phyloP scores from a whole-genome alignment of 1,140 invertebrate species.

The Drosophila triauraria region DNA sequence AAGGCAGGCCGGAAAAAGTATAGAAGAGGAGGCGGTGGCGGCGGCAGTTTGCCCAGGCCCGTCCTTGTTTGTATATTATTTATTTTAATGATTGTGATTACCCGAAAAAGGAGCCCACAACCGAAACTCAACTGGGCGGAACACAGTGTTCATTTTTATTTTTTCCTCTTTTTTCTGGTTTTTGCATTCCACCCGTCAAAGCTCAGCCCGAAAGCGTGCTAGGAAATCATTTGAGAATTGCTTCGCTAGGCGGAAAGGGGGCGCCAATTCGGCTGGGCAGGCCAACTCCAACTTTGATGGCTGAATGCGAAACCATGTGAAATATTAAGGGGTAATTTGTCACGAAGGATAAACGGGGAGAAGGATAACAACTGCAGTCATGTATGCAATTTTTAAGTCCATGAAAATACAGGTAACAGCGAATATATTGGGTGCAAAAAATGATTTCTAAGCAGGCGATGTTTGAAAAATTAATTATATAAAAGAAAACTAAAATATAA shows the following conservation, averaged over 20 bases:
- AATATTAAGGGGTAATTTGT: conserved; percentile 50
- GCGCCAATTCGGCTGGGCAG: conserved; percentile 12
- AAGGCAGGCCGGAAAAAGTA: conserved; percentile 17
- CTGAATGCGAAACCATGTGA: conserved; percentile 37
- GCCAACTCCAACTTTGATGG: conserved; percentile 39
- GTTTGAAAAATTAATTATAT: background rate
- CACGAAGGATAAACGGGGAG: conserved; percentile 15
- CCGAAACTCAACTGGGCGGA: conserved; percentile 51
- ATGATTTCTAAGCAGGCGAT: background rate
- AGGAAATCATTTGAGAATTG: conserved; percentile 59
- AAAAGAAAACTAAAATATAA: background rate
- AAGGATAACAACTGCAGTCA: conserved; percentile 12
- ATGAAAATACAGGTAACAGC: background rate
- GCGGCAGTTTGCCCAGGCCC: conserved; percentile 13
- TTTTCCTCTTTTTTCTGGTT: conserved; percentile 1
- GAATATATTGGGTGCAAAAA: background rate
- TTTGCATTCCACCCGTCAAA: conserved; percentile 10
- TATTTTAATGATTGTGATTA: conserved; percentile 73
- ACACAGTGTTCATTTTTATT: conserved; percentile 28
- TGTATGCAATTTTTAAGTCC: conserved; percentile 17
- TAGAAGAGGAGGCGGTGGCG: background rate
- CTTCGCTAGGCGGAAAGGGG: background rate
- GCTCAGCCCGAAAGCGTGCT: conserved; percentile 57
- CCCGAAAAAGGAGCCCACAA: conserved; percentile 45
- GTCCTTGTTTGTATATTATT: conserved; percentile 66